Evolutionary conservation across 2,113 vertebrate genomes (phyloP).

Genomic region (Mastomys coucha): DNA sequence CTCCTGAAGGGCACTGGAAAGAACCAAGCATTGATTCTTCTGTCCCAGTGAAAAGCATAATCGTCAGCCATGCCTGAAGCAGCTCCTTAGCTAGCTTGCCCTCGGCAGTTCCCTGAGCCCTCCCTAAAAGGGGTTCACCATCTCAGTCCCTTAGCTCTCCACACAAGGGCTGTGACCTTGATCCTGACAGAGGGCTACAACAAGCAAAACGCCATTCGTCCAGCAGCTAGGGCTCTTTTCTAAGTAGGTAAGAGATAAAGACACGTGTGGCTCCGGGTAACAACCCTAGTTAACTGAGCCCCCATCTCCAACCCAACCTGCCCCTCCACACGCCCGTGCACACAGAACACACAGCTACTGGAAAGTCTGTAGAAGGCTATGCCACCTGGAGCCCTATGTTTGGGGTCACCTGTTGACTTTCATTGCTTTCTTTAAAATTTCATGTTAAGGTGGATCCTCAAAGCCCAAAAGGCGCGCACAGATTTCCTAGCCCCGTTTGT

Average conservation of each 20-base stretch:
- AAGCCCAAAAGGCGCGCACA: neutral
- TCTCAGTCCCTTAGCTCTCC: neutral
- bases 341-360: neutral
- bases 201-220: neutral
- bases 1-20: neutral
- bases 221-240: neutral
- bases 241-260: neutral
- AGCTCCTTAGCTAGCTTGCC: neutral
- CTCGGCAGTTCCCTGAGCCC: neutral
- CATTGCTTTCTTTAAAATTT: neutral
- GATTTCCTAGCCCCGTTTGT: neutral
- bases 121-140: neutral
- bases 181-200: neutral
- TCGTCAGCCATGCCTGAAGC: neutral
- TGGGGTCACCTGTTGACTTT: neutral
- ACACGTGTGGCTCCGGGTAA: neutral
- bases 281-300: neutral
- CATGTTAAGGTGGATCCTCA: neutral
- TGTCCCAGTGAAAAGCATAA: neutral
- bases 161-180: neutral
- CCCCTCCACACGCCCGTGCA: no score
- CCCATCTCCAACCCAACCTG: no score
- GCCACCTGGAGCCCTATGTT: neutral
- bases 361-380: neutral
- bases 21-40: conserved; percentile 27